Evolutionary conservation across 1,140 invertebrate species (phyloP), one percentile per base, ranked within the genome.

Genomic region (Diprion similis): DNA sequence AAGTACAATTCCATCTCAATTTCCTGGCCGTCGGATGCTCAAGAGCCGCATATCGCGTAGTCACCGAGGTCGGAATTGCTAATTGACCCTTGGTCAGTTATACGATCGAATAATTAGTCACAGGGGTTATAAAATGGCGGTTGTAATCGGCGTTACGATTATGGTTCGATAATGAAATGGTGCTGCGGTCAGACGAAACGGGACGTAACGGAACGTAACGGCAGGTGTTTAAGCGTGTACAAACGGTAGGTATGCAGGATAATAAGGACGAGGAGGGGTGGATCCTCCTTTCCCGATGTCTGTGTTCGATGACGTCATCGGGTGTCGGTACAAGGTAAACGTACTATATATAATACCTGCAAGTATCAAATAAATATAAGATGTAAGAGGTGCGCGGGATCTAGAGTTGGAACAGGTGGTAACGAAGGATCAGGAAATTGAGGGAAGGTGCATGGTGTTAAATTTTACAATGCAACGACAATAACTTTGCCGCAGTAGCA

Each of bases 81-180:
- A 37, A 59, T 59, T 59, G 51, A 59, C 51, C 51, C 11, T 13
- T 59, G n/a, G 51, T 17, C 51, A 17, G 67, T 70, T 70, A 72
- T 64, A 70, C 19, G 66, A 64, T 70, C 15, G 17, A 72, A 75
- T 75, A 75, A 75, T 72, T 48, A 46, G 70, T 72, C 71, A 72
- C 65, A 75, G 69, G 71, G 71, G 69, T 37, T 37, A 59, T 48
- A 1, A 24, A 75, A 75, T 72, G 19, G 68, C 68, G 51, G 47
- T 10, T 66, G 68, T 75, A 67, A 75, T 72, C 66, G 69, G 71
- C 70, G 71, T 71, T 59, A 59, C n/a, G 11, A 59, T 17, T 17
- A 59, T 17, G 51, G 11, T 17, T 13, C 11, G 51, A 15, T 13
- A 59, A 13, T 15, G 11, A 17, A 59, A 4, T 15, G 51, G n/a